phyloP scores from a whole-genome alignment of 2,888 invertebrate species.

The Meta bourneti region DNA sequence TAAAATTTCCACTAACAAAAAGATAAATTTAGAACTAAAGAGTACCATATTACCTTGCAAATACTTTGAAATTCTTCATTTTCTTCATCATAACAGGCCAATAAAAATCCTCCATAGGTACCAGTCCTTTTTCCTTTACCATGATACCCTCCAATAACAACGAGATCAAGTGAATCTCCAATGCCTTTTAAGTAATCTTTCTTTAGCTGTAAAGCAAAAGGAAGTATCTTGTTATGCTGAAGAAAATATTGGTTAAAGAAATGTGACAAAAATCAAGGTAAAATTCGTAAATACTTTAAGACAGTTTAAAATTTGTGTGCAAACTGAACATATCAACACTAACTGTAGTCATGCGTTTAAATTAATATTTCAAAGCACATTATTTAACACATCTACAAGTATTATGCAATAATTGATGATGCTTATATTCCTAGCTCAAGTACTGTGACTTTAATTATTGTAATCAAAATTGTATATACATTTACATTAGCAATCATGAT shows the following conservation, averaged over 20 bases:
- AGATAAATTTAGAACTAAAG: background rate
- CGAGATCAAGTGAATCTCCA: slow-evolving; percentile 97
- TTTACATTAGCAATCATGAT: too few species aligned
- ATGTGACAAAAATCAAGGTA: background rate
- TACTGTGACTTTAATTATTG: too few species aligned
- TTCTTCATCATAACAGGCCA: slow-evolving; percentile 94
- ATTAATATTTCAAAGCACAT: too few species aligned
- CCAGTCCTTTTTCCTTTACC: slow-evolving; percentile 97
- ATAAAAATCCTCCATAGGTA: slow-evolving; percentile 94
- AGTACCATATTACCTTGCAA: slow-evolving; percentile 86
- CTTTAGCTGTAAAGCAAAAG: slow-evolving; percentile 84
- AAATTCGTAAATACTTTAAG: background rate
- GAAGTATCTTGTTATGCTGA: background rate
- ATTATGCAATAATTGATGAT: too few species aligned
- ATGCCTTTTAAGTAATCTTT: slow-evolving; percentile 98
- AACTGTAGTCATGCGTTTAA: too few species aligned
- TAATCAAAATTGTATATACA: too few species aligned
- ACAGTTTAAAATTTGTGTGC: too few species aligned
- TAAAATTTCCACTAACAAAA: background rate
- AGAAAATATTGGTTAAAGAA: background rate
- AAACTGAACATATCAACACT: too few species aligned
- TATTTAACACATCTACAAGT: too few species aligned
- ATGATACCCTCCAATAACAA: slow-evolving; percentile 95
- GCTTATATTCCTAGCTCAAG: too few species aligned
- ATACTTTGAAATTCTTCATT: slow-evolving; percentile 95